Evolutionary conservation across 2,113 vertebrate species (phyloP), one percentile per base, ranked within the genome.

Genomic region (Corydoras maculifer): DNA sequence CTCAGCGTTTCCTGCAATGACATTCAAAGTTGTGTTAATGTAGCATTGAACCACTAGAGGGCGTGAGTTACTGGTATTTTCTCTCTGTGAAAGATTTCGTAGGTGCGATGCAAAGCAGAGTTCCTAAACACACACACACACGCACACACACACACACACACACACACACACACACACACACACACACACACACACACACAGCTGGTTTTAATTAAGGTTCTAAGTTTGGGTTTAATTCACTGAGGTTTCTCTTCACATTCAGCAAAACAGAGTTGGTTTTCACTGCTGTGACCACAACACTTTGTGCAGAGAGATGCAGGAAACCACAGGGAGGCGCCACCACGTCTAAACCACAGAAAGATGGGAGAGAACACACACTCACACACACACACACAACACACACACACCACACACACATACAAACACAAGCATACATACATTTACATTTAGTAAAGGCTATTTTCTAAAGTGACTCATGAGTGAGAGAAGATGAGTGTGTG

Each of bases 261-360:
- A 62, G 30, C 29, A 71, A 68, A 51, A 32, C 54, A 62, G 55
- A 48, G 55, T 15, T 67, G 65, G 70, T 62, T 65, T 66, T 72
- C 9, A 43, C 61, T 65, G 75, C 65, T 60, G 32, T 54, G 73
- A 74, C 76, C 67, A 73, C 63, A 65, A 49, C 62, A 62, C 72
- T 62, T 57, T 62, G 35, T 57, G 67, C 5, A 29, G 75, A 11
- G 53, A 51, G 63, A 51, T 69, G 69, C 49, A 50, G 63, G 68
- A 74, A 57, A 74, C 30, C 49, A 51, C 67, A 58, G 62, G 18
- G 43, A 63, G 76, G 62, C 63, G 71, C 72, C 68, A 25, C 49
- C 35, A 59, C 63, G 72, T 71, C 76, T 74, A 59, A 65, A 77
- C 58, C 61, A 73, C 66, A 18, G 53, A 43, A 63, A 54, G 29